These are phyloP conservation scores for Proteles cristata DNA, from an alignment of 2,113 vertebrate species.

Conservation along the genomic window DNA sequence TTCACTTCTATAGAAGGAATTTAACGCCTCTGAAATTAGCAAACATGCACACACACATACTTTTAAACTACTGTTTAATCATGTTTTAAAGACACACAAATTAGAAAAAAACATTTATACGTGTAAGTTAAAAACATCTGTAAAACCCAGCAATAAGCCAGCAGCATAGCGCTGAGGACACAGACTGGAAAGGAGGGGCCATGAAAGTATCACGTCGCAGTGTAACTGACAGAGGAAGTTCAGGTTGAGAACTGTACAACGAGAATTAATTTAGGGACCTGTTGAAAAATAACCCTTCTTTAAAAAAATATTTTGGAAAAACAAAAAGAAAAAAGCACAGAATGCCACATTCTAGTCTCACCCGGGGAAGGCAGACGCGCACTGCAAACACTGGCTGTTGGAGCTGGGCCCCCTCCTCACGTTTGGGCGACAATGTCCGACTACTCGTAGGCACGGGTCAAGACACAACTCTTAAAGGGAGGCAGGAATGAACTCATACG, in stretches of 20 bases:
- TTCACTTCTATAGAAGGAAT: background rate
- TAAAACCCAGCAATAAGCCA: constrained; percentile 82
- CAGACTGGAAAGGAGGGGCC: constrained; percentile 79
- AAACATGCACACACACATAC: constrained; percentile 27
- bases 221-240: constrained; percentile 80
- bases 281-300: constrained; percentile 89
- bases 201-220: constrained; percentile 81
- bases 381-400: constrained; percentile 72
- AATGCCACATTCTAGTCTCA: constrained; percentile 75
- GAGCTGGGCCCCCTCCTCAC: constrained; percentile 62
- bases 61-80: constrained; percentile 89
- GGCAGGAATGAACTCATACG: constrained; percentile 64
- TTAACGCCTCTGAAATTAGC: constrained; percentile 69
- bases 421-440: background rate
- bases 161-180: constrained; percentile 79
- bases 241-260: constrained; percentile 74
- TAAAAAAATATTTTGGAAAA: constrained; percentile 88
- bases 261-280: constrained; percentile 82
- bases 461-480: constrained; percentile 64
- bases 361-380: constrained; percentile 77
- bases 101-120: constrained; percentile 86
- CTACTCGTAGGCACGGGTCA: constrained; percentile 70
- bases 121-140: constrained; percentile 87
- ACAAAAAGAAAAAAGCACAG: constrained; percentile 85
- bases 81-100: constrained; percentile 85